A percentile compares a stretch with the other conserved stretches of the same genome.
Evolutionary conservation across 2,888 invertebrate species (phyloP).

Genomic region (Drosophila demipolita): DNA sequence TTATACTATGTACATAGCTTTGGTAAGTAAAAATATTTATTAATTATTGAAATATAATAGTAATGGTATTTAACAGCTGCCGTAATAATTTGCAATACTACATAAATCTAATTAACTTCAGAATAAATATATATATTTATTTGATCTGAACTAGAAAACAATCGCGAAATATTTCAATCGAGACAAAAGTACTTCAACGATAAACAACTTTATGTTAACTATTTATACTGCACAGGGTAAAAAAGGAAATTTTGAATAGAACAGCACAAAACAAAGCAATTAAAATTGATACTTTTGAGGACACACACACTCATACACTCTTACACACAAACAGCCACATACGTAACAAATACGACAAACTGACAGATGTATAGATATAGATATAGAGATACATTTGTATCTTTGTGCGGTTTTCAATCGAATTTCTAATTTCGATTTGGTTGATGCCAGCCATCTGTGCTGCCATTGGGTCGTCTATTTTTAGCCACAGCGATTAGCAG

Average conservation of each 20-base stretch:
- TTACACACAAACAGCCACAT: background rate
- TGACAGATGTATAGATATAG: slow-evolving; percentile 24
- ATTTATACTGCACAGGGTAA: slow-evolving; percentile 15
- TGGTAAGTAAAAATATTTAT: background rate
- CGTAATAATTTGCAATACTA: background rate
- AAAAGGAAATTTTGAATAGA: slow-evolving; percentile 15
- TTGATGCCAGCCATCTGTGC: slow-evolving; percentile 68
- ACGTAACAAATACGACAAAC: slow-evolving; percentile 11
- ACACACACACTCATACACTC: background rate
- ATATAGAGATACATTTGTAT: slow-evolving; percentile 57
- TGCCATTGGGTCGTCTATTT: slow-evolving; percentile 69
- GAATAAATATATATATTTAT: background rate
- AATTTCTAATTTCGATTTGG: slow-evolving; percentile 46
- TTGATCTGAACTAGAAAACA: background rate
- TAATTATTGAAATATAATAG: background rate
- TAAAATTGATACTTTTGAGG: slow-evolving; percentile 54
- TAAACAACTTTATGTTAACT: background rate
- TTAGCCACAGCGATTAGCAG: slow-evolving; percentile 71
- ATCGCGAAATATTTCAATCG: background rate
- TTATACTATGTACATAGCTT: background rate
- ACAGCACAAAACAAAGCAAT: slow-evolving; percentile 46
- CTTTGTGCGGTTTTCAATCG: slow-evolving; percentile 62
- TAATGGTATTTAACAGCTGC: background rate
- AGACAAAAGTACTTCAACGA: background rate
- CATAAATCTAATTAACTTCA: background rate